Evolutionary conservation across 2,113 vertebrate genomes (phyloP), one percentile per base, ranked within the genome.

Genomic region (Daubentonia madagascariensis): DNA sequence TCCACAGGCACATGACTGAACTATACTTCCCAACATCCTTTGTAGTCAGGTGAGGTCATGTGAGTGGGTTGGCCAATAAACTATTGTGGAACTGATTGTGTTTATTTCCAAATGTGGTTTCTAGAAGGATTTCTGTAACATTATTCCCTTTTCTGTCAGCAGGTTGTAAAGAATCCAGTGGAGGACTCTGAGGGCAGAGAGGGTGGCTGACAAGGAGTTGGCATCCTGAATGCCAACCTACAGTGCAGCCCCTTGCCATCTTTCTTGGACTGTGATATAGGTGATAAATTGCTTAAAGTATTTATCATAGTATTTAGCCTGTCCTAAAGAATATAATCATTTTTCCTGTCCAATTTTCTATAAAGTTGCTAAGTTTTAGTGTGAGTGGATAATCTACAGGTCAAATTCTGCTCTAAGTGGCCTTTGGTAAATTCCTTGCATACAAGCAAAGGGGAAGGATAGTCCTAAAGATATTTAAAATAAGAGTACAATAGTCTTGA

Each of bases 321-420:
- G 14, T 43, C 35, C 65, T 90, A 57, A 96, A 61, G 20, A 91
- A 79, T 54, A 45, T 45, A 68, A 81, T 72, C 37, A 50, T 32
- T 83, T 81, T 67, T 17, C 40, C 43, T 79, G 12, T 75, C 35
- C 25, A 67, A 5, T 65, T 86, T 86, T 92, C 28, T 73, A 16
- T 92, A 16, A 70, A 81, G 61, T 32, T 80, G 70, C 16, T 75
- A 67, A 79, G 23, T 87, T 75, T 96, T n/a, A 50, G 61, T 68
- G 23, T 3, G 32, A 70, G 13, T 52, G 18, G 37, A 40, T 37
- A 40, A 73, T 54, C 8, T 85, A 23, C 3, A 17, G 9, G 13
- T 45, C 48, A 61, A 73, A 67, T 37, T 94, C 43, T 85, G 5
- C 23, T 85, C 5, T 85, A 85, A 93, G 59, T 22, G 13, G 3